Base-by-base conservation (phyloP, 2,113 vertebrate species). In the Trichechus manatus region DNA sequence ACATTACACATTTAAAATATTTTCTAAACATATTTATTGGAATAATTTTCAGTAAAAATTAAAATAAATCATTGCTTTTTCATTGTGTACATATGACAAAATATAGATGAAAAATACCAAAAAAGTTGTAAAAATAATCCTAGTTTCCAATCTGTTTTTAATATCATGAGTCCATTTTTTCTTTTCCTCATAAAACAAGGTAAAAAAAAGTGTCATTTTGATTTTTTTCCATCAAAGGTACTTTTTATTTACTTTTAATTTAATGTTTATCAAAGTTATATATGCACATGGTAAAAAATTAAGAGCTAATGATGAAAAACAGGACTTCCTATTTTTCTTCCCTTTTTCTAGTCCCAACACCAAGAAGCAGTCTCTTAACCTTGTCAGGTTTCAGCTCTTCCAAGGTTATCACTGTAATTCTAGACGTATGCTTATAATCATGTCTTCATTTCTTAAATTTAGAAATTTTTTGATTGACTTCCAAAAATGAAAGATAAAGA, bases 31-130 rank as follows among this genome's bases (percentile, higher is more conserved):
- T 98, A 93, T 97, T 98, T 97, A 97, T 96, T 97, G 93, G 59
- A 97, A 91, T 97, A 97, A 97, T 97, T 97, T 98, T 93, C 83
- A 97, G 84, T 84, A 88, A 89, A 98, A 98, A 97, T 96, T 95
- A 98, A 98, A 98, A 96, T 95, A 98, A 98, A 97, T 97, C 74
- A 95, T 97, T 97, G 77, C 92, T 97, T 79, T 82, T 96, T 97
- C 97, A 97, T 98, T 98, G 66, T 93, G 81, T 97, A 84, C 95
- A 81, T 97, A 85, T 97, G 91, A 97, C 88, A 98, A 97, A 98
- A 97, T 97, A 93, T 87, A 77, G 78, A 77, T 96, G 68, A 74
- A 88, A 97, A 95, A 13, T 53, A 88, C 64, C 84, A 17, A 80
- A 94, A 94, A 91, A 97, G 85, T 92, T 93, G 96, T 85, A 2